Percentiles rank a stretch among this genome's conserved stretches.
These are phyloP conservation scores for Platyura marginata DNA, from an alignment of 1,140 invertebrate species.

Conservation along the genomic window DNA sequence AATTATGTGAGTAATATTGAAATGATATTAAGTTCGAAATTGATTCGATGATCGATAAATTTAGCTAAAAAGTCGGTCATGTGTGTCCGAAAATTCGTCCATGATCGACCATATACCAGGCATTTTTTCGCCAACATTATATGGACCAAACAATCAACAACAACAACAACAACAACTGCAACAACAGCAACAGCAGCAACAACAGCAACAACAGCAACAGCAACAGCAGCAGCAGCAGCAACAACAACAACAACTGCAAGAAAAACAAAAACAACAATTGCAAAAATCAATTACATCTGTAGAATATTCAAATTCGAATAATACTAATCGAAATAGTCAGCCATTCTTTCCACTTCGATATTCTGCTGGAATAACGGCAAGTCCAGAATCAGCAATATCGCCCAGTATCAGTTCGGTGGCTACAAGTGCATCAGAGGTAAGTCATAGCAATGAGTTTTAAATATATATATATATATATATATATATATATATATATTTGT, in stretches of 20 bases:
- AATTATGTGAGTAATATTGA: too few relatives aligned
- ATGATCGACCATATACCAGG: neutral
- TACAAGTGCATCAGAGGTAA: constrained; percentile 56
- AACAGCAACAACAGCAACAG: neutral
- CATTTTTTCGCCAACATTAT: neutral
- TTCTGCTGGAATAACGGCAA: constrained; percentile 8
- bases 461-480: too few relatives aligned
- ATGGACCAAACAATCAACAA: neutral
- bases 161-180: neutral
- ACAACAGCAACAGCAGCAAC: neutral
- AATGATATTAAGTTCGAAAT: too few relatives aligned
- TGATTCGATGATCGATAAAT: constrained; percentile 9
- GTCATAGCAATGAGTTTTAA: constrained; percentile 9
- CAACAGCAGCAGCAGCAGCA: neutral
- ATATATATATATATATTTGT: too few relatives aligned
- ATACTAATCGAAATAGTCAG: neutral
- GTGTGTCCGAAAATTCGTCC: too few relatives aligned
- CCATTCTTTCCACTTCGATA: constrained; percentile 1
- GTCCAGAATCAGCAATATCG: constrained; percentile 40
- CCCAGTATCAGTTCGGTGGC: constrained; percentile 52
- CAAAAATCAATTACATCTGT: constrained; percentile 11
- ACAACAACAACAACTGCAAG: constrained; percentile 18
- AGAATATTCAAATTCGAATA: constrained; percentile 2
- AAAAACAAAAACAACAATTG: constrained; percentile 21
- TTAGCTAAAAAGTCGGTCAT: too few relatives aligned